A percentile compares a stretch with the other conserved stretches of the same genome.
These are phyloP conservation scores for Chrysolina americana DNA, from an alignment of 2,888 invertebrate species.

Conservation along the genomic window DNA sequence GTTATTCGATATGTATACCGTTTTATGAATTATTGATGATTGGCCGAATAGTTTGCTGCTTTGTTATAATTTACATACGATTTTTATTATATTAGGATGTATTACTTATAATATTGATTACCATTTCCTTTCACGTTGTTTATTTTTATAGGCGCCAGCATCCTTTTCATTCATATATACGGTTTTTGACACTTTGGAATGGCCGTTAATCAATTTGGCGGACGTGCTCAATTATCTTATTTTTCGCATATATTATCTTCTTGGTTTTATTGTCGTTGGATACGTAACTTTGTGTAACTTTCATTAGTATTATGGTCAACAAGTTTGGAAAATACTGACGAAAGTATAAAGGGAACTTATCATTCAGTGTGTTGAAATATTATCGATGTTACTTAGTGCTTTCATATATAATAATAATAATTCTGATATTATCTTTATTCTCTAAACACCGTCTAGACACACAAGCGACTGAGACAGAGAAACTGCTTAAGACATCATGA, in stretches of 20 bases:
- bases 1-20: constrained; percentile 31
- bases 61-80: constrained; percentile 11
- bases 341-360: no score
- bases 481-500: no score
- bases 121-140: background rate
- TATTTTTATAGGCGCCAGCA: constrained; percentile 13
- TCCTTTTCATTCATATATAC: constrained; percentile 3
- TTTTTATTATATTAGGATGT: constrained; percentile 8
- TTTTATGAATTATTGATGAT: constrained; percentile 33
- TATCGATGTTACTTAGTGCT: no score
- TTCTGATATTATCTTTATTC: no score
- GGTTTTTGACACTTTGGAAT: background rate
- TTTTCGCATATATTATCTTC: background rate
- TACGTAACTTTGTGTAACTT: no score
- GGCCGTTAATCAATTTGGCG: background rate
- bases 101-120: constrained; percentile 15
- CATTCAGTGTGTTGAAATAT: no score
- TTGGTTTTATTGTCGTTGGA: background rate
- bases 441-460: no score
- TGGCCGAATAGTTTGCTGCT: background rate
- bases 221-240: background rate
- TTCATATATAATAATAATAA: no score
- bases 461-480: no score
- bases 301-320: no score
- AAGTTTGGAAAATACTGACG: no score